Evolutionary conservation across 2,113 vertebrate species (phyloP).

Genomic region (Ammodytes dubius): DNA sequence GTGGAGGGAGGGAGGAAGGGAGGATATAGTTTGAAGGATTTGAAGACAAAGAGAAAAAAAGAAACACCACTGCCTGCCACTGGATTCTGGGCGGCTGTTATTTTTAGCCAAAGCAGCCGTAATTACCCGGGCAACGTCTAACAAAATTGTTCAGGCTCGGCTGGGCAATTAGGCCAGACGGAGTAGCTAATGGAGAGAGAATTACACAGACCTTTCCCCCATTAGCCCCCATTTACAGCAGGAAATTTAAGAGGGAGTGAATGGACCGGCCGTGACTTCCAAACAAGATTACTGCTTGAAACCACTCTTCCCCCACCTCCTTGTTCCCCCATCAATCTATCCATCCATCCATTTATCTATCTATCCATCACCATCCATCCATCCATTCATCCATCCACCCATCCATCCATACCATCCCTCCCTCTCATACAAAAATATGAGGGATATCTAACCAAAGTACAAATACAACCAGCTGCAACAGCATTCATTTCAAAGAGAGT

Average conservation of each 20-base stretch:
- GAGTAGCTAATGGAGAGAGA: slow-evolving; percentile 84
- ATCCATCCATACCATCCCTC: not conserved
- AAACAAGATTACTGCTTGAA: slow-evolving; percentile 77
- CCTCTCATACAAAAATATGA: not conserved
- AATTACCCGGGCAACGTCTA: slow-evolving; percentile 83
- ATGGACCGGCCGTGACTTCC: slow-evolving; percentile 76
- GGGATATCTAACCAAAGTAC: not conserved
- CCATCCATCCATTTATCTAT: not conserved
- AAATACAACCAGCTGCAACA: not conserved
- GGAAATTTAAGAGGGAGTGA: slow-evolving; percentile 79
- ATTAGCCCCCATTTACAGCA: slow-evolving; percentile 85
- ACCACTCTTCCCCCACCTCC: slow-evolving; percentile 22
- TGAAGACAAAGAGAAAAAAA: slow-evolving; percentile 49
- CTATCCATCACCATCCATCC: not conserved
- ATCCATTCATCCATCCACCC: not conserved
- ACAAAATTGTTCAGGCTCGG: slow-evolving; percentile 86
- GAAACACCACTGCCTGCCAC: slow-evolving; percentile 42
- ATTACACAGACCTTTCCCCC: slow-evolving; percentile 85
- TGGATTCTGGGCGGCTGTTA: slow-evolving; percentile 69
- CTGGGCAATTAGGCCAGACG: slow-evolving; percentile 84
- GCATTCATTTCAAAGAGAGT: slow-evolving; percentile 8
- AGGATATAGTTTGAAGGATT: not conserved
- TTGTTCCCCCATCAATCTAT: not conserved
- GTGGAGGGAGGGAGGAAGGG: slow-evolving; percentile 14
- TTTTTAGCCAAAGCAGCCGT: slow-evolving; percentile 83